Evolutionary conservation across 53 echinoderm and acorn worm genomes (phyloP).

Genomic region (Holothuria scabra): DNA sequence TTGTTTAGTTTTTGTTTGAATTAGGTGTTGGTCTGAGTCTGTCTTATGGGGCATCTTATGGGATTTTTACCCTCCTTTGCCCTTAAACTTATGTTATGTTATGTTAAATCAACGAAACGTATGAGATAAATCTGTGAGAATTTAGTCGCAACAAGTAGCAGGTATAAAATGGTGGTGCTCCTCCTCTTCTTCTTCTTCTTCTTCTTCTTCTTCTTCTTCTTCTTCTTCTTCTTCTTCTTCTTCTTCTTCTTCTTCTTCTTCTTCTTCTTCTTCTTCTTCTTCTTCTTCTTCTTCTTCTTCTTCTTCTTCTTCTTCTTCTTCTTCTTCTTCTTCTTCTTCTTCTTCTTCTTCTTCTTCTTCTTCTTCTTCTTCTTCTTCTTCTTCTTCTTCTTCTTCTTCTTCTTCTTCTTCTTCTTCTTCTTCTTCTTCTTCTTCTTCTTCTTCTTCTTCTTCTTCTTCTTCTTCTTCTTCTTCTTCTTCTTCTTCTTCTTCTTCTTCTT

Average conservation of each 20-base stretch:
- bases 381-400: not conserved
- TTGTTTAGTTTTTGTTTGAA: no score
- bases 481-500: not conserved
- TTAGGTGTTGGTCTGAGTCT: no score
- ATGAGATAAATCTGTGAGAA: no score
- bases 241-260: not conserved
- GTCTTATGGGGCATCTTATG: no score
- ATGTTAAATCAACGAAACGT: no score
- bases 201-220: not conserved
- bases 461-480: not conserved
- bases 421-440: not conserved
- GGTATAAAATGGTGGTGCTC: not conserved
- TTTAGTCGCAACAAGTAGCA: no score
- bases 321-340: conserved; percentile 6
- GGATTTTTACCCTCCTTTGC: no score
- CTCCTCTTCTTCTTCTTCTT: not conserved
- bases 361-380: conserved; percentile 2
- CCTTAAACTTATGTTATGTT: no score
- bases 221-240: not conserved
- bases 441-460: not conserved
- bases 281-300: conserved; percentile 3
- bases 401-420: not conserved
- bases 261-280: conserved; percentile 7
- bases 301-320: not conserved
- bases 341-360: conserved; percentile 2